Base-by-base conservation (phyloP, 2,888 invertebrate genomes). In the Trachelus tabidus region DNA sequence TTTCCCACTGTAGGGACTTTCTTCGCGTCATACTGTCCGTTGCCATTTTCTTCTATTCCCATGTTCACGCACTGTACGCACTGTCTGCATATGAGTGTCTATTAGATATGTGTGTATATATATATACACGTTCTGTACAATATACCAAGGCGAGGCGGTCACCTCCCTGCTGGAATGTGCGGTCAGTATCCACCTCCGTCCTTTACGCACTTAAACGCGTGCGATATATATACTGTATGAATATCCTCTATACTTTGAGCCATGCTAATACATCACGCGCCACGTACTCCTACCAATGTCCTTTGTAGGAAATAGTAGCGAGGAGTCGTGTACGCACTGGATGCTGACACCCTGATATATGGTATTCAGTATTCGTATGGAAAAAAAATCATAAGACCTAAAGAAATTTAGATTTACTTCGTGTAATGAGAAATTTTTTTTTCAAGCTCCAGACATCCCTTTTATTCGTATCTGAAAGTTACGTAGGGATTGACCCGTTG, bases 81-180 rank as follows among this genome's bases (percentile, higher is more conserved):
- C 56, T 56, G 15, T 56, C 56, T 56, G 15, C 23, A 56, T 56
- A 15, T 56, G 9, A 56, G 2, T 23, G 56, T 23, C 56, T 56
- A 23, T 23, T 71, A n/a, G 11, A 73, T 40, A 76, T 6, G n/a
- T 69, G 35, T 15, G 15, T 34, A 3, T 75, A 34, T 30, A 34
- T 37, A 34, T 37, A 33, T 73, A 35, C 15, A 33, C 23, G 0
- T 30, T 30, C 23, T 12, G 34, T 68, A 73, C 40, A 75, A 56
- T 40, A 40, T 12, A 56, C 23, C 56, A 75, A 75, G 81, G 76
- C 82, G 81, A 84, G 87, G 83, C 85, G 86, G 87, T 87, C 87
- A 84, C 85, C 85, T 87, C 81, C 82, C 82, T 83, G 82, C 81
- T 87, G 87, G 87, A 87, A 87, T 88, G 86, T 83, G 86, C 87